Evolutionary conservation across 2,888 invertebrate genomes (phyloP), one percentile per base, ranked within the genome.

Genomic region (Neuroscelio doddi): DNA sequence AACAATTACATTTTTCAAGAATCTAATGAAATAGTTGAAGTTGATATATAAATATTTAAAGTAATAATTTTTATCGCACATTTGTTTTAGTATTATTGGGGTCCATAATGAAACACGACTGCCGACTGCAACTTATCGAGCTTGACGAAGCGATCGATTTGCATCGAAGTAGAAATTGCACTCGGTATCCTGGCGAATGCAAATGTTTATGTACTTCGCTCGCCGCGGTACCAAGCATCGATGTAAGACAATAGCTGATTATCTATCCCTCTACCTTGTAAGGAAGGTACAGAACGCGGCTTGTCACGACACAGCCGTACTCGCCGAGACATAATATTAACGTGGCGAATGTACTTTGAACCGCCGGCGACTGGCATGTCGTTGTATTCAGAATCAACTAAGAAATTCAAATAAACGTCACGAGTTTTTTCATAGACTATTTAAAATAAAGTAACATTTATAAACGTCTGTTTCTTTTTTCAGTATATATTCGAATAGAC

Each of bases 191-290:
- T 49, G 41, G 64, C 53, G 53, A 68, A 75, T 73, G 70, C 65
- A 68, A 70, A 72, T 72, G 58, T 65, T 59, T 57, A 69, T 62
- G 61, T 57, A 66, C 45, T 51, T 47, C 55, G 46, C 56, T 72
- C 65, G 69, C 70, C 70, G 55, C 69, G 45, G 51, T 49, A 49
- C 55, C 63, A 63, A 71, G 69, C 72, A 70, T 76, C 72, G 69
- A 72, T 73, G 74, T 77, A 75, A 79, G 78, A 80, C 80, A 80
- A 80, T 80, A 72, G 76, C 70, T 75, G 78, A 80, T 80, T 80
- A 81, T 79, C 79, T 76, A 77, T 75, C 71, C 69, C 63, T 68
- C 61, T 72, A 66, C 75, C 74, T 73, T 77, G 74, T 76, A 77
- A 73, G 73, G 72, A 47, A 61, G 59, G 61, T 53, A 56, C 44